Base-by-base conservation (phyloP, 23 tunicate species). In the Styela clava region DNA sequence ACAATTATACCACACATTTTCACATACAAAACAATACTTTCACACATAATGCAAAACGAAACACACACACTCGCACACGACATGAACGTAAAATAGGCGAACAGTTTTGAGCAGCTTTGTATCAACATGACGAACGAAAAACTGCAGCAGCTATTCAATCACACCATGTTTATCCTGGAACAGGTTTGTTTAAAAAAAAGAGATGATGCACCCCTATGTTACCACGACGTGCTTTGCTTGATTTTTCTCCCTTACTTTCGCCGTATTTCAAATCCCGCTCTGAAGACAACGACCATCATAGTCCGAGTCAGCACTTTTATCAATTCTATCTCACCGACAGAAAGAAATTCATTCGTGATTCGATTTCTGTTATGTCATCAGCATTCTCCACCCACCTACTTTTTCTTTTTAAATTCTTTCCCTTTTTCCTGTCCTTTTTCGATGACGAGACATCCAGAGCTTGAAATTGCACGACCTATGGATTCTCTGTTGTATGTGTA, bases 111-210 rank as follows among this genome's bases (percentile, higher is more conserved):
- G 87, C 99, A 94, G 83, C 90, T 94, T 70, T 94, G 99, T 69
- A 94, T 94, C 90, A 94, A 90, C 63, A 83, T 95, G 91, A 95
- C 96, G 73, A 95, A 95, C 74, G 96, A 95, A 80, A 95, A 95
- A 63, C 84, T 95, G 74, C 96, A 95, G 69, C 96, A 90, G 69
- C 85, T 95, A 51, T 95, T 90, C 96, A 95, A 95, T 81, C 99
- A 95, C 69, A 87, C 91, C 37, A 95, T 95, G 99, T 95, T 95
- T 83, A 87, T 95, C 20, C 83, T 87, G 33, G 99, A 94, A 56
- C 99, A 94, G 99, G 99, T 94, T 87, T 69, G 97, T 84, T 35
- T 7, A 16, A 44, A 44, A 44, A 44, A 44, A 44, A 44, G 56
- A 44, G 7, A 44, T 12, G 7, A 12, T 12, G 12, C 56, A 44